Evolutionary conservation across 1,140 invertebrate species (phyloP), one percentile per base, ranked within the genome.

Genomic region (Bombus sylvicola): DNA sequence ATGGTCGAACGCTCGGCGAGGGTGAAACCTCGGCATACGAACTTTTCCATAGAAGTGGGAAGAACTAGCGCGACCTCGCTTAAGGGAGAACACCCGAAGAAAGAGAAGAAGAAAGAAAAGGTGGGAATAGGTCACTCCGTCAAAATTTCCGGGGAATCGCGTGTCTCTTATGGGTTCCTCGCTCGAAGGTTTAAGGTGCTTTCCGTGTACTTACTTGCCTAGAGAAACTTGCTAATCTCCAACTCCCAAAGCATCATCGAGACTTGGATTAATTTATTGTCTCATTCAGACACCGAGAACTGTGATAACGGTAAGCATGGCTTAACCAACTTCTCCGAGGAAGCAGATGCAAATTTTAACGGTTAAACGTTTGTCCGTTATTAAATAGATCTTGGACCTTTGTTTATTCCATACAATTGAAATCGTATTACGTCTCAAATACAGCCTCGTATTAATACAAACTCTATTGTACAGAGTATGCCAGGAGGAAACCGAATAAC

Each of bases 1-100:
- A 94, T 81, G 84, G 86, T 74, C 79, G 77, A 86, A 87, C 81
- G 83, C 83, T 79, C 73, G 69, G 74, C 81, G 59, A 57, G 68
- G 85, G 83, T 85, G 86, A 81, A 87, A 90, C 86, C 88, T 79
- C 85, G 62, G 76, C 83, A 62, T 68, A 74, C 88, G 76, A 90
- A 90, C 86, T 90, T 89, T 90, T 83, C 72, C 81, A 85, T 79
- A 77, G 87, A 88, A 84, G 78, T 90, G 85, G 80, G 84, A 84
- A 69, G 87, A 89, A 83, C 76, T 76, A 75, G 73, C 62, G 28
- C 37, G 22, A 22, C 62, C 81, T 34, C 13, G 22, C 62, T 41
- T 4, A 12, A n/a, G 34, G 37, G 43, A 15, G 28, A n/a, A n/a
- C 59, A 64, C 13, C 13, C n/a, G 13, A 12, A 13, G 13, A 31